Base-by-base conservation (phyloP, 2,797 vertebrate genomes). In the Myripristis jacobus region DNA sequence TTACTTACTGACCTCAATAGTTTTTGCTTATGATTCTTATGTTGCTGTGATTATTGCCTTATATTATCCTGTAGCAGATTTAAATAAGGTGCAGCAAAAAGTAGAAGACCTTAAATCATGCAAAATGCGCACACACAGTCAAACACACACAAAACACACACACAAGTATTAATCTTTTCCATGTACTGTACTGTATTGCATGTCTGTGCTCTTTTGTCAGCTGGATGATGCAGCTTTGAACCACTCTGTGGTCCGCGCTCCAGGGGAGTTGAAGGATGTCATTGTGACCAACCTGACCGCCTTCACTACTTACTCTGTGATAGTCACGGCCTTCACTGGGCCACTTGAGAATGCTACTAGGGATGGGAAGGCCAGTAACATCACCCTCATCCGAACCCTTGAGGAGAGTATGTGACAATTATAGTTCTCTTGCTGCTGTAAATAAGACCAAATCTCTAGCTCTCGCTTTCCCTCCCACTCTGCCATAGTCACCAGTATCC, bases 251-350 rank as follows among this genome's bases (percentile, higher is more conserved):
- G 81, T 96, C 66, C 94, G 94, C 41, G 83, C 85, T 66, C 94
- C 94, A 50, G 92, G 92, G 73, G 96, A 97, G 85, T 72, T 85
- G 70, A 95, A 83, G 81, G 84, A 75, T n/a, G 90, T 97, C 31
- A 85, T 95, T 84, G 91, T 98, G 75, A 92, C 91, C 25, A 94
- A 96, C 85, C 87, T 99, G 83, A 96, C 94, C 46, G 94, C 97
- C 57, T 99, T 96, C 83, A 97, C 96, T 4, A 92, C 72, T 34
- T 99, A 99, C 88, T 93, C 88, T 6, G 95, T 99, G 70, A 93
- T 93, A 15, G 84, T 99, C 81, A 95, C 89, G 0, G 97, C 96
- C 34, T 99, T 97, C 86, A 97, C 95, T 0, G 96, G 96, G 24
- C 88, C 94, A 5, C 16, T 94, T 63, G 93, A 92, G 66, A 73